These are phyloP conservation scores for Dinomys branickii DNA, from an alignment of 2,113 vertebrate genomes.

Conservation along the genomic window DNA sequence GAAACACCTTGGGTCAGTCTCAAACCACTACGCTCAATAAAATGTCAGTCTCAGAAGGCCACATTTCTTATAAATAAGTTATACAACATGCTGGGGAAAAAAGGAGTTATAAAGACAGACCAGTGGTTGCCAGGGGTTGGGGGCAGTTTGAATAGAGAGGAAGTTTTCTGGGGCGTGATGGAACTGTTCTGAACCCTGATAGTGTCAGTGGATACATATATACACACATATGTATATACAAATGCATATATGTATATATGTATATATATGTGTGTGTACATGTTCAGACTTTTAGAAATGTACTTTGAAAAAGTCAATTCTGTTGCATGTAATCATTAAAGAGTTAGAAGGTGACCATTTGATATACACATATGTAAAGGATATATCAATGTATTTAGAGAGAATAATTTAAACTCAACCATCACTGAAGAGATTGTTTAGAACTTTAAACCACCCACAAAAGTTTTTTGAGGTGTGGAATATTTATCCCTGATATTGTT, in stretches of 20 bases:
- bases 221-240: neutral
- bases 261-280: neutral
- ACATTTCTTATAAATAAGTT: neutral
- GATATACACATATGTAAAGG: neutral
- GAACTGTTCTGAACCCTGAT: neutral
- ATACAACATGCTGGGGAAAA: neutral
- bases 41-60: neutral
- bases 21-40: neutral
- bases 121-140: neutral
- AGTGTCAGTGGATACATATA: neutral
- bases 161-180: neutral
- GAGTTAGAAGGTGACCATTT: neutral
- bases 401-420: conserved; percentile 25
- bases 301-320: neutral
- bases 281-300: neutral
- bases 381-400: neutral
- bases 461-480: neutral
- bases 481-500: conserved; percentile 6
- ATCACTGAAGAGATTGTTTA: neutral
- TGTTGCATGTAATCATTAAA: neutral
- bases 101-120: neutral
- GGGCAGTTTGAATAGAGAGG: neutral
- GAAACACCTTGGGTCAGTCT: neutral
- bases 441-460: neutral
- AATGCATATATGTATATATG: neutral